Percentiles rank a stretch among this genome's conserved stretches.
These are phyloP conservation scores for Telenomus remus DNA, from an alignment of 1,140 invertebrate genomes.

Conservation along the genomic window DNA sequence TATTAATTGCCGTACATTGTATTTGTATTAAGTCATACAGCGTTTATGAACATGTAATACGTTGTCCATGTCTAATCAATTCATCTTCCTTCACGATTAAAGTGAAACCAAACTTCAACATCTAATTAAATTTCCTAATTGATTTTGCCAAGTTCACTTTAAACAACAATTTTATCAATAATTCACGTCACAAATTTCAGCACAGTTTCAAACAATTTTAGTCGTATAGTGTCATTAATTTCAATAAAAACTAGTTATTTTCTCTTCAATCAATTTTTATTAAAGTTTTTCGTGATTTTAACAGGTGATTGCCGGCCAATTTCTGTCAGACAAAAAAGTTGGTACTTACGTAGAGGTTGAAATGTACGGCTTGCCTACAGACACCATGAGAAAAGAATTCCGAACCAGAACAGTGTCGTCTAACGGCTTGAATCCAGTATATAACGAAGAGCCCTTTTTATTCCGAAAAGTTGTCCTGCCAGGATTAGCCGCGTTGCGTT, in stretches of 20 bases:
- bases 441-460: conserved; percentile 98
- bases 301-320: conserved; percentile 98
- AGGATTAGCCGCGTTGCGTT: conserved; percentile 96
- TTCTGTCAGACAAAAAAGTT: conserved; percentile 98
- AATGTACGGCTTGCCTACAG: conserved; percentile 99
- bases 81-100: not conserved
- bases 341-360: conserved; percentile 99
- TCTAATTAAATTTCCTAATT: not conserved
- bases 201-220: too few relatives aligned
- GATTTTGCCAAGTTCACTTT: too few relatives aligned
- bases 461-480: conserved; percentile 99
- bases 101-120: too few relatives aligned
- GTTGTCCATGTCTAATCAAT: not conserved
- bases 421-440: conserved; percentile 98
- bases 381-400: conserved; percentile 99
- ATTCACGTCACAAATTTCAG: too few relatives aligned
- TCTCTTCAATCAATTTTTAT: too few relatives aligned
- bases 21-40: conserved; percentile 15
- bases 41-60: conserved; percentile 2
- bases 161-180: too few relatives aligned
- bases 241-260: too few relatives aligned
- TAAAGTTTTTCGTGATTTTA: not conserved
- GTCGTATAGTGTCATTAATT: too few relatives aligned
- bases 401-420: conserved; percentile 95
- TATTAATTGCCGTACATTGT: conserved; percentile 9